Evolutionary conservation across 2,113 vertebrate genomes (phyloP).

Genomic region (Odocoileus hemionus): DNA sequence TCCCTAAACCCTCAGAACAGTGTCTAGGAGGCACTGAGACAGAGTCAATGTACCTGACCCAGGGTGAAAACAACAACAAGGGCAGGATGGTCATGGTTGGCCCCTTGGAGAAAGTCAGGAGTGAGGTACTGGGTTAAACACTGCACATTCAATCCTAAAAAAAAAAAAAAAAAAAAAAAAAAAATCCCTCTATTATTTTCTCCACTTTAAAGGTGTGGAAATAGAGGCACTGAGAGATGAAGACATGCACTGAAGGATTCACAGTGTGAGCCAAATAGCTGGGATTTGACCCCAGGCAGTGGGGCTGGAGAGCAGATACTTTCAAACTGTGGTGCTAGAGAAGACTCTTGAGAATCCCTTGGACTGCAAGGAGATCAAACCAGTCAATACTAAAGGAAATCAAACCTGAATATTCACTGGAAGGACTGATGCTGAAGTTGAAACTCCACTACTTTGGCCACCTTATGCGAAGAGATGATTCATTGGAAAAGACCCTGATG

Average conservation of each 20-base stretch:
- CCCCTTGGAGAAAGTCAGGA: not conserved
- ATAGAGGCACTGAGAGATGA: not conserved
- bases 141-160: not conserved
- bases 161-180: not conserved
- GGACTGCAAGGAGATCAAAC: not conserved
- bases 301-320: fast-evolving
- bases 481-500: not conserved
- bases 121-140: not conserved
- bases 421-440: not conserved
- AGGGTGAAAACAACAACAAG: not conserved
- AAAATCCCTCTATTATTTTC: not conserved
- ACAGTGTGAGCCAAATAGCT: not conserved
- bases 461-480: not conserved
- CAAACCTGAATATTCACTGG: not conserved
- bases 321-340: not conserved
- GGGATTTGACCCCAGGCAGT: not conserved
- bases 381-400: not conserved
- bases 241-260: not conserved
- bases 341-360: not conserved
- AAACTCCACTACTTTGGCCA: not conserved
- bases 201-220: not conserved
- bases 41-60: too few relatives aligned
- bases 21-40: not conserved
- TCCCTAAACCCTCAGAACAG: not conserved
- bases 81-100: not conserved